Conservation (phyloP, 2,797 vertebrate species). For the Bryconaethiops microstoma region DNA sequence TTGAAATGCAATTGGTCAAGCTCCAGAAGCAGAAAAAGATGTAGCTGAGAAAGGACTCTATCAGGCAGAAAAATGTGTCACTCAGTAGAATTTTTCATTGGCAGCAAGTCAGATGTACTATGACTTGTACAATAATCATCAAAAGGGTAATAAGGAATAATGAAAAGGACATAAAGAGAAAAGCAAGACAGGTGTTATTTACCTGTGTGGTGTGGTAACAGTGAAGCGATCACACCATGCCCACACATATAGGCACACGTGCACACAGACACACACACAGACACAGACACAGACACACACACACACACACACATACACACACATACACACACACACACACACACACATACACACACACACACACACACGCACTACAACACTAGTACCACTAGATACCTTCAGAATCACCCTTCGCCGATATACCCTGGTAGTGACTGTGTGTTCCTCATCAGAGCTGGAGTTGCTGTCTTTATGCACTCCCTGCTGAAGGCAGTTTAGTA, state of each 20-base stretch:
- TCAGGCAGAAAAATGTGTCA: not conserved
- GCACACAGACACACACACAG: too few species aligned
- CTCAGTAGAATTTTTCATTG: not conserved
- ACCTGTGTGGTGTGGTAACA: not conserved
- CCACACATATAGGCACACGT: conserved; percentile 7
- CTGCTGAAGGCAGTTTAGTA: conserved; percentile 87
- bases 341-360: conserved; percentile 23
- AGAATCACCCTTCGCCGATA: conserved; percentile 91
- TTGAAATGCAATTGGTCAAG: not conserved
- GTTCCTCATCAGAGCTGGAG: conserved; percentile 88
- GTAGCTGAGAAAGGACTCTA: not conserved
- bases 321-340: conserved; percentile 26
- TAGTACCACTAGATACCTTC: conserved; percentile 84
- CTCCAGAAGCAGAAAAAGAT: not conserved
- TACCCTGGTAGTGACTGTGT: conserved; percentile 90
- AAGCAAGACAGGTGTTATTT: not conserved
- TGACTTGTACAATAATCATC: not conserved
- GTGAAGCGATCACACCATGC: conserved; percentile 40
- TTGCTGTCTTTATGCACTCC: conserved; percentile 77
- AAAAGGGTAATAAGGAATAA: not conserved
- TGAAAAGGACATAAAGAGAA: not conserved
- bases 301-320: conserved; percentile 22
- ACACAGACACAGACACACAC: too few species aligned
- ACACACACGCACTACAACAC: conserved; percentile 28
- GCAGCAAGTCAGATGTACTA: not conserved